Base-by-base conservation (phyloP, 2,797 vertebrate genomes). In the Pelobates cultripes region DNA sequence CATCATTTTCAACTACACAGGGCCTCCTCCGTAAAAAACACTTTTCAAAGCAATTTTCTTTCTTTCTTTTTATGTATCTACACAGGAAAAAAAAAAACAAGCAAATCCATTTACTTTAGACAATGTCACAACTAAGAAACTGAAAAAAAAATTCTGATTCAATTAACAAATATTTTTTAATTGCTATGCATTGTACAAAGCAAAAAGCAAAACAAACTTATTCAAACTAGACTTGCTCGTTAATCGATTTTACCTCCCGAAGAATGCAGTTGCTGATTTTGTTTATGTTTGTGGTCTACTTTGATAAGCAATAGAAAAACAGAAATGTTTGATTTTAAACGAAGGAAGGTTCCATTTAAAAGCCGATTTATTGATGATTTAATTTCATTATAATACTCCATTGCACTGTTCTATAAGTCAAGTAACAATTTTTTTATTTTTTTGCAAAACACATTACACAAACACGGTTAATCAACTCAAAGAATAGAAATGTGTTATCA, bases 131-230 rank as follows among this genome's bases (percentile, higher is more conserved):
- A 91, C 82, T 91, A 92, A 88, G 88, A 90, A 81, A 85, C 85
- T 86, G 78, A 77, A 92, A 90, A 90, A 89, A 88, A 88, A 91
- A 89, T 90, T 87, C 83, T 82, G 83, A 83, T 86, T 87, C 77
- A 87, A 91, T 92, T 94, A 95, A 96, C 91, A 93, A 92, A 92
- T 2, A 94, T 93, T 92, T 94, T 89, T 89, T 96, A 96, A 96
- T 96, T 95, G 90, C 91, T 91, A 95, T 95, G 92, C 94, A 93
- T 96, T 93, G 89, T 95, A 97, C 95, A 93, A 94, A 96, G 93
- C 94, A 95, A 96, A 94, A 91, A 73, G n/a, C 28, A 91, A 87
- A 86, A 86, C 80, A 82, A 81, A 63, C 17, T 83, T 69, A 64
- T 64, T 64, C 6, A 28, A 83, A 61, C 76, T 74, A 91, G 89